Percentiles rank a stretch among this genome's conserved stretches.
phyloP scores from a whole-genome alignment of 2,113 vertebrate genomes.

The Dicerorhinus sumatrensis region DNA sequence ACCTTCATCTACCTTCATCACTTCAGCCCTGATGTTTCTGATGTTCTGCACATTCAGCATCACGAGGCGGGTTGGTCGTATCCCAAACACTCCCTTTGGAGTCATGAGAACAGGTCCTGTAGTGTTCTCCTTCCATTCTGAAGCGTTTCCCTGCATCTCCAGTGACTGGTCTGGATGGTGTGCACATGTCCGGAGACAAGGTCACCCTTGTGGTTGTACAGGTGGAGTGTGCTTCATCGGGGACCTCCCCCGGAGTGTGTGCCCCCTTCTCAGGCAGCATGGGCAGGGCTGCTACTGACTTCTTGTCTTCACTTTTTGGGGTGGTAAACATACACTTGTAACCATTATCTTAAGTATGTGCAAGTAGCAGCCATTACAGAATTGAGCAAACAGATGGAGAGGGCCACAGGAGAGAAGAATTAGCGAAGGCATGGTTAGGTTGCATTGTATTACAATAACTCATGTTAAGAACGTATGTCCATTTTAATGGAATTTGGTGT shows the following conservation, averaged over 20 bases:
- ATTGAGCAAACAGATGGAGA: background rate
- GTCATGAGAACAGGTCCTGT: accelerated
- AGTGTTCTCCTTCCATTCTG: accelerated
- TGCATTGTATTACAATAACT: accelerated
- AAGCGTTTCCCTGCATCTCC: background rate
- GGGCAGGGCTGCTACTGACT: background rate
- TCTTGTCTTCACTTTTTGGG: background rate
- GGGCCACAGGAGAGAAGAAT: accelerated
- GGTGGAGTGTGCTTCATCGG: background rate
- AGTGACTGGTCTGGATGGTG: background rate
- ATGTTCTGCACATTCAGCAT: background rate
- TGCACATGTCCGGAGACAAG: background rate
- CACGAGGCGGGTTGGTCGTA: accelerated
- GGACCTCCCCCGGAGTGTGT: accelerated
- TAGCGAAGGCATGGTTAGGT: accelerated
- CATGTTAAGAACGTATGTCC: background rate
- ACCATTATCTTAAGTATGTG: too few species aligned
- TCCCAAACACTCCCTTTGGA: too few species aligned
- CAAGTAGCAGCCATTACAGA: background rate
- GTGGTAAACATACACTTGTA: background rate
- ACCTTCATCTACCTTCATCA: accelerated
- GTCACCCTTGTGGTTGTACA: accelerated
- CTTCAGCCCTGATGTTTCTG: accelerated
- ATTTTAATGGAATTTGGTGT: background rate
- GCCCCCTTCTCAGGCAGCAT: accelerated